Base-by-base conservation (phyloP, 2,113 vertebrate genomes). In the Brachypodius melanocephalos region DNA sequence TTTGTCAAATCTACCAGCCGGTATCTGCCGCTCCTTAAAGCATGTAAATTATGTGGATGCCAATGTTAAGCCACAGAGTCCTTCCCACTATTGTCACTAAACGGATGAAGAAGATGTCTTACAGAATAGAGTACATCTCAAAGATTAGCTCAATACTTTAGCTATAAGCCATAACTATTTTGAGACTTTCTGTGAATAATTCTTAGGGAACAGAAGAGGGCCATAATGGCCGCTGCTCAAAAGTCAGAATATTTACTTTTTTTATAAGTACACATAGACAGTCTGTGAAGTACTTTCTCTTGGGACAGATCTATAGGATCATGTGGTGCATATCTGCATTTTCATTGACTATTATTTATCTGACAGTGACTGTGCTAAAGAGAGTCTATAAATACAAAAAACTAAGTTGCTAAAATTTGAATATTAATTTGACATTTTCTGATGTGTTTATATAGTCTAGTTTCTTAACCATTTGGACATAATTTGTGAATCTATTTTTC, bases 281-380 rank as follows among this genome's bases (percentile, higher is more conserved):
- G 19, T 1, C 12, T n/a, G 16, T 38, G 24, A 43, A 0, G 0
- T 14, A 43, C 8, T n/a, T 86, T 32, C 63, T 74, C 19, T 46
- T 46, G 28, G 58, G 28, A 79, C 0, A 1, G 11, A 77, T 79
- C 34, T 31, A 51, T 79, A 73, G 31, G 11, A 18, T 46, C 4
- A 3, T 45, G 61, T 67, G 16, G 17, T 61, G 26, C 14, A 80
- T 76, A 42, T 42, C 34, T 45, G 12, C n/a, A 19, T n/a, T 91
- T 69, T 66, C 63, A 12, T 51, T 89, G 32, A 61, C 48, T 52
- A 25, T 15, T n/a, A 8, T 22, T 85, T 77, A 75, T 85, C 89
- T 86, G 34, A 22, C 40, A 45, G 9, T 45, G 24, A 38, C 18
- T 28, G 26, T 69, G 80, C 14, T 48, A 45, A 84, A 81, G 7